These are phyloP conservation scores for Leiothrix lutea DNA, from an alignment of 2,113 vertebrate genomes.

Conservation along the genomic window DNA sequence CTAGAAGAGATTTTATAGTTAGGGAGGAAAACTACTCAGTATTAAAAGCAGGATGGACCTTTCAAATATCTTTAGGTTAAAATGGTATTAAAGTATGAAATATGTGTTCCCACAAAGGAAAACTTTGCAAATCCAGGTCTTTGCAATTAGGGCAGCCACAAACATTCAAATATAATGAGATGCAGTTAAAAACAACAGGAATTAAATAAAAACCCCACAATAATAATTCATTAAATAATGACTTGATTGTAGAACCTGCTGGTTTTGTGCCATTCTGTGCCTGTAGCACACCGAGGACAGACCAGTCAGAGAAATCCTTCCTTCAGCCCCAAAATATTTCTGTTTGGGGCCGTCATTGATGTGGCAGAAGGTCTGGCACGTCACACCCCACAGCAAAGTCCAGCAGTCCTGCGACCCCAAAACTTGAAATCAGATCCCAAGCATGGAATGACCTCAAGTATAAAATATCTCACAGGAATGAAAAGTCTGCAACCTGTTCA, in stretches of 20 bases:
- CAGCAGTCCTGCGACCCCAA: not conserved
- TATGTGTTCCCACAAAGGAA: not conserved
- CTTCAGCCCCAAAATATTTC: not conserved
- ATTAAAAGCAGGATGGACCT: not conserved
- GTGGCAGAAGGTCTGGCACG: not conserved
- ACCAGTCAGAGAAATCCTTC: not conserved
- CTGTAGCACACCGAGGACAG: not conserved
- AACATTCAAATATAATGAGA: not conserved
- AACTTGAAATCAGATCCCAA: not conserved
- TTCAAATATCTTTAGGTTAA: not conserved
- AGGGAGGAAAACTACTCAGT: not conserved
- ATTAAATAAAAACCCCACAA: not conserved
- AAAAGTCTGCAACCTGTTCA: not conserved
- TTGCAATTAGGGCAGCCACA: not conserved
- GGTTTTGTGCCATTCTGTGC: not conserved
- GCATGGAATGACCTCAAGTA: not conserved
- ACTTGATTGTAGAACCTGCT: not conserved
- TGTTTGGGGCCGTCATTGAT: accelerated
- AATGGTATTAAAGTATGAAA: not conserved
- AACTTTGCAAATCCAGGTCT: not conserved
- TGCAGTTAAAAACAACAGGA: not conserved
- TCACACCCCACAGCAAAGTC: not conserved
- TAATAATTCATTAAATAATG: not conserved
- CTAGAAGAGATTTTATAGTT: not conserved
- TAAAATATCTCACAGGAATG: not conserved